Evolutionary conservation across 1,140 invertebrate genomes (phyloP).

Genomic region (Drosophila suzukii): DNA sequence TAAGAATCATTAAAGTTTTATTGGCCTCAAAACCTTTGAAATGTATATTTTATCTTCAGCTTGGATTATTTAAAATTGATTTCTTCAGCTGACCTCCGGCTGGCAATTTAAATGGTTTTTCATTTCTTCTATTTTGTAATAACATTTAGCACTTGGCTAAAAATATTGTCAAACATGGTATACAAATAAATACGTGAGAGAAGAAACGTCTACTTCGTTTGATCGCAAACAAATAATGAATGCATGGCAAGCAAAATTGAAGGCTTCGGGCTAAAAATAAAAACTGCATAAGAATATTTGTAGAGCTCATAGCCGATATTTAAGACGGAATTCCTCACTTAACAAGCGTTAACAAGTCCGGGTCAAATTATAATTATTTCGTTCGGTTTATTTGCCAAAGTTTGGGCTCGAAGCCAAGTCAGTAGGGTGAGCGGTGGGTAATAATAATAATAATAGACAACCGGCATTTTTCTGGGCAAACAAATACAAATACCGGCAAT

Average conservation of each 20-base stretch:
- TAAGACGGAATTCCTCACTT: conserved; percentile 8
- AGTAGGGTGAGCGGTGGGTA: not conserved
- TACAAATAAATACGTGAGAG: conserved; percentile 61
- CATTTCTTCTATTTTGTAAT: conserved; percentile 14
- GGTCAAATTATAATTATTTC: conserved; percentile 53
- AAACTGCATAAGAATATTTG: conserved; percentile 6
- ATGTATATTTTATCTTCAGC: not conserved
- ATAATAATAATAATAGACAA: conserved; percentile 16
- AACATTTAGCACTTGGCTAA: conserved; percentile 57
- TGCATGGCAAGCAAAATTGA: conserved; percentile 21
- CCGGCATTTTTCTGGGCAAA: conserved; percentile 51
- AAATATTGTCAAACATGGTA: conserved; percentile 53
- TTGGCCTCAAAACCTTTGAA: not conserved
- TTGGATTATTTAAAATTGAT: not conserved
- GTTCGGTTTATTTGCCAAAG: conserved; percentile 20
- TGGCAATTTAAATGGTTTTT: conserved; percentile 12
- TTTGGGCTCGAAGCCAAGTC: conserved; percentile 24
- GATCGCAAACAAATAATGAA: conserved; percentile 33
- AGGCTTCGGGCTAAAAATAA: conserved; percentile 11
- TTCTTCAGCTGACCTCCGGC: not conserved
- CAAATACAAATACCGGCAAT: conserved; percentile 54
- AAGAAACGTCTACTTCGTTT: conserved; percentile 48
- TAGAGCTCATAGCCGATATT: conserved; percentile 7
- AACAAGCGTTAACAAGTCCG: conserved; percentile 40
- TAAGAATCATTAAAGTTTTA: not conserved